Base-by-base conservation (phyloP, 1,140 invertebrate species). In the Megalopta genalis region DNA sequence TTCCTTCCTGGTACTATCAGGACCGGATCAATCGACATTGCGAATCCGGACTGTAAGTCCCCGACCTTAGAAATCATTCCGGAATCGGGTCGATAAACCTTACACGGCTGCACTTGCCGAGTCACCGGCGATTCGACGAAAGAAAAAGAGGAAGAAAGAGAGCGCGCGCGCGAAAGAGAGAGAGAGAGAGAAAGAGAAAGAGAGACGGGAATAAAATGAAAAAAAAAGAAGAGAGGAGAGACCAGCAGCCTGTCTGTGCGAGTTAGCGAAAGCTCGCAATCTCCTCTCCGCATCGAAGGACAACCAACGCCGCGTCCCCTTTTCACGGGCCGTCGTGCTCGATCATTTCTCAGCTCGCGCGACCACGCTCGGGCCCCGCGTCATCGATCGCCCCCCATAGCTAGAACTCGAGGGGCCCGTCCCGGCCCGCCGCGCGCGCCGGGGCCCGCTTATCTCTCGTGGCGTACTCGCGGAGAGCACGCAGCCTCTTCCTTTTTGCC, bases 401-500 rank as follows among this genome's bases (percentile, higher is more conserved):
- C 54, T 46, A 46, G 10, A 46, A 46, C 14, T 3, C 10, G 14
- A 14, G 42, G 42, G 42, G 42, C 42, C 12, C 42, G 42, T 46
- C 42, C 10, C 42, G 39, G 0, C 39, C 6, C 39, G 39, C n/a
- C 39, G 32, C 32, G 32, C 39, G 39, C 39, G 10, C 39, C 39
- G 39, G 8, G 39, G 8, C 39, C 39, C 14, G 10, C 14, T 46
- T 14, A 12, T 46, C 10, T 46, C 59, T 71, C 59, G 27, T 59
- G 57, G 65, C 46, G 75, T 49, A 77, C 69, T 74, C 42, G 10
- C 42, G 42, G 42, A 14, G 10, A 14, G 42, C n/a, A n/a, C n/a
- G n/a, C n/a, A n/a, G n/a, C 16, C 16, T 80, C 67, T 65, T 64
- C 67, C 21, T 81, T 80, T 73, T 81, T 71, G 52, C 21, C 14